Evolutionary conservation across 1,140 invertebrate genomes (phyloP), one percentile per base, ranked within the genome.

Genomic region (Chelonus insularis): DNA sequence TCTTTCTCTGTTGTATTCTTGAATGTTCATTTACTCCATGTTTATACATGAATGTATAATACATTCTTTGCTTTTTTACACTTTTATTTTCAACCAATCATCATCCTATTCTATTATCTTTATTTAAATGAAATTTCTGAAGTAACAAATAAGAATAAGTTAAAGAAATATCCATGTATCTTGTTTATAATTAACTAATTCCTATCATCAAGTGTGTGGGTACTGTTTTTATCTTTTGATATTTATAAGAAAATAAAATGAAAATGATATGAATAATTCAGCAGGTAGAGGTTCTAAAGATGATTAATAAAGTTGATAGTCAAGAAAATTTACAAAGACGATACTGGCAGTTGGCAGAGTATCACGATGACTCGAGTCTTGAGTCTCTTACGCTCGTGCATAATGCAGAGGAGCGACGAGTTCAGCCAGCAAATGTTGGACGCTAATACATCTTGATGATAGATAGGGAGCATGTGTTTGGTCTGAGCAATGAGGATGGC

Each of bases 371-470:
- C 32, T 11, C 34, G 29, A 29, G 43, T 54, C 50, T 25, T 21
- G 18, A 11, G 48, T 45, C 21, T 62, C 39, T 50, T 56, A 21
- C 60, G 57, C 63, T 80, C 70, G 70, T 80, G 77, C 73, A 80
- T 80, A 78, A 80, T 80, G 76, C 76, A 79, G 69, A 68, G 71
- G 66, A 68, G 68, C 66, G 68, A 77, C 74, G 71, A 79, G 74
- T 73, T 77, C 74, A 73, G 70, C 74, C 67, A 69, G 74, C 73
- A 73, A 81, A 79, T 77, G 77, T 75, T 75, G 73, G 72, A 74
- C 73, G 76, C 75, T 80, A 80, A 80, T 81, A 79, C 74, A 80
- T 80, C 79, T 79, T 76, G 75, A 79, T 80, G 78, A 79, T 80
- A 78, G 78, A 79, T 79, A 79, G 76, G 70, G 71, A 73, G 75